These are phyloP conservation scores for Porphyrio hochstetteri DNA, from an alignment of 2,113 vertebrate species.

Conservation along the genomic window DNA sequence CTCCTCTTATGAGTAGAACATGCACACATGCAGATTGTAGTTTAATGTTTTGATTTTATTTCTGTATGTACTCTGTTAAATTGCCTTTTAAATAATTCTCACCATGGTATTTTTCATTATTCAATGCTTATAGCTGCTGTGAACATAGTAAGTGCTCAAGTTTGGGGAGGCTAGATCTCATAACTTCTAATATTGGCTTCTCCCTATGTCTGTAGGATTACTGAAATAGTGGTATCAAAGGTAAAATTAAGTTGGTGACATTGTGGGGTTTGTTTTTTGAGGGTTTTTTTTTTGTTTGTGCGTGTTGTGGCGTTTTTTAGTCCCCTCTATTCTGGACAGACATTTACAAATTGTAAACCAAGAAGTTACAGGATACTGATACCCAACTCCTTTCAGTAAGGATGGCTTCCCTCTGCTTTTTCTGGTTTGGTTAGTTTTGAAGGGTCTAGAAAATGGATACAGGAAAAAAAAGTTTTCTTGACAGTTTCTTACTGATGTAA, in stretches of 20 bases:
- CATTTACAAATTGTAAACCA: not conserved
- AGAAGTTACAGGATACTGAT: not conserved
- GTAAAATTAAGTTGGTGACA: not conserved
- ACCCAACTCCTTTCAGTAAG: not conserved
- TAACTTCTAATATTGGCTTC: not conserved
- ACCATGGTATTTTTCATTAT: not conserved
- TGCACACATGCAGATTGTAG: not conserved
- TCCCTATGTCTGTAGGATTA: not conserved
- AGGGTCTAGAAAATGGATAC: not conserved
- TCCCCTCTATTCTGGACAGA: not conserved
- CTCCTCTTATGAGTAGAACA: not conserved
- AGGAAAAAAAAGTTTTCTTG: not conserved
- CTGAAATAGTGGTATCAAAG: not conserved
- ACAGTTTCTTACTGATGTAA: not conserved
- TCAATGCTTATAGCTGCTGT: not conserved
- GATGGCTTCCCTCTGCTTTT: not conserved
- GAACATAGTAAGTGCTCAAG: not conserved
- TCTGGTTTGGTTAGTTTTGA: not conserved
- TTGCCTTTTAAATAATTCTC: not conserved
- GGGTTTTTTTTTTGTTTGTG: not conserved
- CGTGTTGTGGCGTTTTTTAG: not conserved
- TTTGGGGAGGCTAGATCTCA: not conserved
- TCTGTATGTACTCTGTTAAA: not conserved
- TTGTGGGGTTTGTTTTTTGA: not conserved
- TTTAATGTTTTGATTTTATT: not conserved